Base-by-base conservation (phyloP, 2,797 vertebrate genomes). In the Hozukius guyotensis region DNA sequence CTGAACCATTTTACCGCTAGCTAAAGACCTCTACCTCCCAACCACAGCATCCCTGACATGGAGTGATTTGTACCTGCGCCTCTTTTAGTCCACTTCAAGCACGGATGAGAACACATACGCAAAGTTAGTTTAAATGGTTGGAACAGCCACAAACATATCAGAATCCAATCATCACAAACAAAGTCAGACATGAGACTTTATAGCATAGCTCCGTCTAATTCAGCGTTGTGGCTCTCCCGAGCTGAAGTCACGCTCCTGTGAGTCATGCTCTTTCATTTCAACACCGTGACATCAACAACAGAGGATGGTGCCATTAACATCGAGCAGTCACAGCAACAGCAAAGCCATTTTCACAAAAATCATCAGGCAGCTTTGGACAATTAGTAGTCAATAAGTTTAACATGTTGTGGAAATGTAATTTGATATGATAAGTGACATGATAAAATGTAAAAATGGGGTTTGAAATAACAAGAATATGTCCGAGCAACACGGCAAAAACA, bases 1-100 rank as follows among this genome's bases (percentile, higher is more conserved):
- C 12, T 32, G 38, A 60, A 42, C 12, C 24, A 65, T 36, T 32
- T 29, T n/a, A 22, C 38, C 32, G 10, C 24, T 1, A 20, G 42
- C 76, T 72, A 10, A 12, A 66, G 22, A 52, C n/a, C 16, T 29
- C 9, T 32, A 2, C 8, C 7, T 67, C 8, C 6, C 0, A 72
- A 27, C 13, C 29, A n/a, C 65, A 61, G 59, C 29, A 31, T 63
- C 42, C n/a, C 72, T 38, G 25, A 68, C 55, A 16, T 36, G 10
- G 25, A n/a, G 27, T 31, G 24, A 42, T 29, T 49, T 49, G 16
- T 57, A 38, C 13, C 38, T 38, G 1, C 49, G 42, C 24, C 14
- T 76, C 34, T 71, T 76, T 79, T 25, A 77, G 75, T 67, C 72
- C 80, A 91, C 75, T 90, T 90, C 73, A 92, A 87, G 80, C 83